phyloP scores from a whole-genome alignment of 2,888 invertebrate species.

The Monoplex corrugatus region DNA sequence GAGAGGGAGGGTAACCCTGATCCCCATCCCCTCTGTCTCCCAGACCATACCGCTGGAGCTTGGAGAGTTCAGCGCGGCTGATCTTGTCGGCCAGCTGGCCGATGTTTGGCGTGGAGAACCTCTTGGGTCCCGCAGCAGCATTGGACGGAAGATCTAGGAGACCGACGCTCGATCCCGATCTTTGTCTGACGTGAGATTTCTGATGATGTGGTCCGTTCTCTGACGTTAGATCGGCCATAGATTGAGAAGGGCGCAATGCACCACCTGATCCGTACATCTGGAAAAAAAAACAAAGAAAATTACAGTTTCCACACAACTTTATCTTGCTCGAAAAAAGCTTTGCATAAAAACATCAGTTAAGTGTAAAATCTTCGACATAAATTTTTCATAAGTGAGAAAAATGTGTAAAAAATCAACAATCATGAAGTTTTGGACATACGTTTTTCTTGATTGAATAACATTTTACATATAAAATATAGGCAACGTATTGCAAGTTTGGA shows the following conservation, averaged over 20 bases:
- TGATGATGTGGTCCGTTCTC: not conserved
- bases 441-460: not conserved
- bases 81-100: slow-evolving; percentile 37
- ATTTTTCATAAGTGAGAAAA: not conserved
- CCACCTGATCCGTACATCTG: slow-evolving; percentile 21
- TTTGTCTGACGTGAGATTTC: not conserved
- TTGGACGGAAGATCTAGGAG: not conserved
- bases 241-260: slow-evolving; percentile 41
- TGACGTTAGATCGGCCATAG: slow-evolving; percentile 49
- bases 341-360: not conserved
- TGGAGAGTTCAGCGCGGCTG: slow-evolving; percentile 39
- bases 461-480: no score
- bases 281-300: not conserved
- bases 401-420: not conserved
- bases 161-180: slow-evolving; percentile 46
- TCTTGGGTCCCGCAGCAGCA: not conserved
- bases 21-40: not conserved
- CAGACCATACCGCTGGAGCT: slow-evolving; percentile 10
- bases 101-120: slow-evolving; percentile 33
- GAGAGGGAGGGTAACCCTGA: not conserved
- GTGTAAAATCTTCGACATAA: not conserved
- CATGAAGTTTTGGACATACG: not conserved
- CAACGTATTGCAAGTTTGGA: no score
- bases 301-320: not conserved
- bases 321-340: not conserved